Evolutionary conservation across 2,113 vertebrate species (phyloP).

Genomic region (Nematolebias whitei): DNA sequence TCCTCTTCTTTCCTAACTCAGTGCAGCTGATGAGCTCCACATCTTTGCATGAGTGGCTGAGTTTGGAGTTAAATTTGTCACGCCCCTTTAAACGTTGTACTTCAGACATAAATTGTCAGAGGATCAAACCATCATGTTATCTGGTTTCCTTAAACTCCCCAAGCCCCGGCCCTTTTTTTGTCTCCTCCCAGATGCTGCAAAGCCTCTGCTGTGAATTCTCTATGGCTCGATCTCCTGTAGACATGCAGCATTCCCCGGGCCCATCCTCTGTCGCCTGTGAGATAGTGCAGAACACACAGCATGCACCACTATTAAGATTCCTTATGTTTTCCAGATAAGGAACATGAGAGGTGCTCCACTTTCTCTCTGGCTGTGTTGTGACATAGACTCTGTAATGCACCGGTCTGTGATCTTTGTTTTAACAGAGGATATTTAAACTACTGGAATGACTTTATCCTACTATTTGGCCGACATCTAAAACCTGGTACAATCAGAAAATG

Average conservation of each 20-base stretch:
- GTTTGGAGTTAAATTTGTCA: constrained; percentile 44
- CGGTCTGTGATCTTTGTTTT: constrained; percentile 19
- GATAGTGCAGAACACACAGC: constrained; percentile 65
- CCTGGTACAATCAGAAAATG: constrained; percentile 30
- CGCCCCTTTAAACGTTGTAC: constrained; percentile 32
- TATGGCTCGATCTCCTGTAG: constrained; percentile 40
- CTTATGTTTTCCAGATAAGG: constrained; percentile 65
- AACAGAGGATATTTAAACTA: background rate
- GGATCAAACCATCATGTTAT: constrained; percentile 38
- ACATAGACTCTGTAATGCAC: constrained; percentile 15
- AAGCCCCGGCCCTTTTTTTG: no score
- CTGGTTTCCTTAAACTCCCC: constrained; percentile 41
- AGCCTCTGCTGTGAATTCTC: constrained; percentile 55
- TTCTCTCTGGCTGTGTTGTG: constrained; percentile 24
- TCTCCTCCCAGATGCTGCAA: constrained; percentile 44
- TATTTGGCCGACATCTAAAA: constrained; percentile 27
- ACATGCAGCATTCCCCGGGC: constrained; percentile 46
- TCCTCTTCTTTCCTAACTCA: constrained; percentile 4
- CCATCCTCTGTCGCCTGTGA: constrained; percentile 59
- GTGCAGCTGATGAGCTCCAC: constrained; percentile 18
- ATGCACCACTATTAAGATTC: constrained; percentile 60
- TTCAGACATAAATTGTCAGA: constrained; percentile 39
- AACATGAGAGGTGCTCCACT: constrained; percentile 37
- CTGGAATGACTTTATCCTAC: constrained; percentile 22
- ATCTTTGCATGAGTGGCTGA: constrained; percentile 28